A percentile compares a stretch with the other conserved stretches of the same genome.
Conservation (phyloP, 2,797 vertebrate species). For the Australoheros facetus region DNA sequence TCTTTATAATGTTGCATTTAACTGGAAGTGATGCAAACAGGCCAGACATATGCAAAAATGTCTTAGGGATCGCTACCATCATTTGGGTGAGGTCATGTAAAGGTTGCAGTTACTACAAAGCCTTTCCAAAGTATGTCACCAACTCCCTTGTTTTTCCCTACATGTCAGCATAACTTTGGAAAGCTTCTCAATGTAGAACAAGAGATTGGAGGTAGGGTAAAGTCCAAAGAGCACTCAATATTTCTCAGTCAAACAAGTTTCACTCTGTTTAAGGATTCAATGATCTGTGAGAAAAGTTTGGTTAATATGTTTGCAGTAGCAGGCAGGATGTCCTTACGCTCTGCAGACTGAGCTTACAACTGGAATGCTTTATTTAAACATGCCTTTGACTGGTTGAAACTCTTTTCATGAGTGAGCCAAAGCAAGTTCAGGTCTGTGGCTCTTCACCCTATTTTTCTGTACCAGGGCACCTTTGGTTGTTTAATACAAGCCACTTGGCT, state of each 20-base stretch:
- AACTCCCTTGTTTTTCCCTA: neutral
- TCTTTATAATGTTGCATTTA: constrained; percentile 31
- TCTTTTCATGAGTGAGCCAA: neutral
- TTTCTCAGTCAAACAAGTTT: neutral
- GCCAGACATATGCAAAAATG: constrained; percentile 28
- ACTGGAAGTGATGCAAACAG: constrained; percentile 36
- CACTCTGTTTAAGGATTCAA: neutral
- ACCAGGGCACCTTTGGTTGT: neutral
- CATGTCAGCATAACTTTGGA: neutral
- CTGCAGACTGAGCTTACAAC: neutral
- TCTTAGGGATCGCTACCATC: constrained; percentile 34
- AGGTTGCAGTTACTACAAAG: constrained; percentile 34
- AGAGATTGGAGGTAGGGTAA: neutral
- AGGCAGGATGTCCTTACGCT: neutral
- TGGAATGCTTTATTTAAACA: constrained; percentile 1
- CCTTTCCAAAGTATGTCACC: constrained; percentile 17
- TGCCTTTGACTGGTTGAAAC: neutral
- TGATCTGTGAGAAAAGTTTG: neutral
- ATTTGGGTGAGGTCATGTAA: constrained; percentile 33
- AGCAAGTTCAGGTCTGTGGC: neutral
- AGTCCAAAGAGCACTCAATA: neutral
- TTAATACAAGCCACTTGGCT: constrained; percentile 18
- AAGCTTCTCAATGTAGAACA: neutral
- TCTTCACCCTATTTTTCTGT: neutral
- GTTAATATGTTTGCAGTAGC: neutral